These are phyloP conservation scores for Thelaira solivaga DNA, from an alignment of 2,888 invertebrate genomes.

Conservation along the genomic window DNA sequence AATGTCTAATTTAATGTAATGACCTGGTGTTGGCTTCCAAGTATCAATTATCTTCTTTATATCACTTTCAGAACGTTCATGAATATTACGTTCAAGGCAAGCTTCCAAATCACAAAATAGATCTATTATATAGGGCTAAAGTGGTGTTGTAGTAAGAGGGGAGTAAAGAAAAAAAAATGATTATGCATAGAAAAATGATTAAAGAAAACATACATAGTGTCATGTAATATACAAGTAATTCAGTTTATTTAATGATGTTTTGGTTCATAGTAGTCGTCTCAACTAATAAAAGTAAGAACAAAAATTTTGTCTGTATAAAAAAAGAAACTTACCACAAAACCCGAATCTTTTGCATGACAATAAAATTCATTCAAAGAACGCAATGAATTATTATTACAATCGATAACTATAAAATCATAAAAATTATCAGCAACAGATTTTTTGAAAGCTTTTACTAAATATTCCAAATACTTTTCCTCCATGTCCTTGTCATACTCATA, in stretches of 20 bases:
- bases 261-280: not conserved
- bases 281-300: not conserved
- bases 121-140: slow-evolving; percentile 92
- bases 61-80: slow-evolving; percentile 87
- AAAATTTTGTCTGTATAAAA: not conserved
- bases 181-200: too few species aligned
- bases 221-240: not conserved
- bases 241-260: not conserved
- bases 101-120: slow-evolving; percentile 87
- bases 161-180: slow-evolving; percentile 8
- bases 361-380: slow-evolving; percentile 91
- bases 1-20: slow-evolving; percentile 89
- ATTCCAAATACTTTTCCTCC: slow-evolving; percentile 89
- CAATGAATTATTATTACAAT: slow-evolving; percentile 91
- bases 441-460: slow-evolving; percentile 91
- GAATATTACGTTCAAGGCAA: slow-evolving; percentile 90
- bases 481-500: slow-evolving; percentile 91
- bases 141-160: not conserved
- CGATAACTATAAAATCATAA: slow-evolving; percentile 94
- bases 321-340: slow-evolving; percentile 72
- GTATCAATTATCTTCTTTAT: slow-evolving; percentile 84
- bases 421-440: slow-evolving; percentile 93
- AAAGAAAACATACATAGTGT: not conserved
- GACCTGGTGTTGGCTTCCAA: slow-evolving; percentile 88
- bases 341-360: slow-evolving; percentile 84